phyloP scores from a whole-genome alignment of 2,797 vertebrate genomes.

The Setipinna tenuifilis region DNA sequence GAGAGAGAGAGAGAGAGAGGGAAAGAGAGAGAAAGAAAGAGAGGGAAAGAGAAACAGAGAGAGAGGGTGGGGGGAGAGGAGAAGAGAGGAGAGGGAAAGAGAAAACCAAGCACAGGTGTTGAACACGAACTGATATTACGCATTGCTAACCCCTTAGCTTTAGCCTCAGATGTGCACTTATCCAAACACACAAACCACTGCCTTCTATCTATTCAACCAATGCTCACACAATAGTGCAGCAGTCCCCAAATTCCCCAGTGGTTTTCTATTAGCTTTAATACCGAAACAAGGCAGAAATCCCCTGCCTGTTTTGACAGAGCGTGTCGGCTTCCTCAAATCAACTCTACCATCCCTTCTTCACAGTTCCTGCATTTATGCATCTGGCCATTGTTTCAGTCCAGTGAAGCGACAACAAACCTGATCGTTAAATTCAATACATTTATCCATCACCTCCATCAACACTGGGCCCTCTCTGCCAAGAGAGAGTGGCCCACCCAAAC shows the following conservation, averaged over 20 bases:
- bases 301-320: neutral
- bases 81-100: neutral
- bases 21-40: neutral
- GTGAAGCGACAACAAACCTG: slow-evolving; percentile 38
- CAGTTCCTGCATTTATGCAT: slow-evolving; percentile 23
- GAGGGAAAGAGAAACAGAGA: neutral
- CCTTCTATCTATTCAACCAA: slow-evolving; percentile 28
- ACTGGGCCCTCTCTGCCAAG: slow-evolving; percentile 14
- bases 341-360: neutral
- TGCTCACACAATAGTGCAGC: slow-evolving; percentile 16
- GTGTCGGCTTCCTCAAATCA: slow-evolving; percentile 28
- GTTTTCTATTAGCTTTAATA: slow-evolving; percentile 45
- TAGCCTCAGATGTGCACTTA: slow-evolving; percentile 16
- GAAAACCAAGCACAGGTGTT: slow-evolving; percentile 40
- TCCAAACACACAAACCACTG: slow-evolving; percentile 11
- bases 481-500: neutral
- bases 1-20: slow-evolving; percentile 41
- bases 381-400: slow-evolving; percentile 41
- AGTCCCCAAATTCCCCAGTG: slow-evolving; percentile 22
- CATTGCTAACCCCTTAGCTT: slow-evolving; percentile 17
- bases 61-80: neutral
- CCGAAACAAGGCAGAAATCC: slow-evolving; percentile 34
- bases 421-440: slow-evolving; percentile 51
- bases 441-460: neutral
- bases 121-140: slow-evolving; percentile 28